Percentiles rank a stretch among this genome's conserved stretches.
Evolutionary conservation across 2,888 invertebrate species (phyloP).

Genomic region (Pogonocherus hispidulus): DNA sequence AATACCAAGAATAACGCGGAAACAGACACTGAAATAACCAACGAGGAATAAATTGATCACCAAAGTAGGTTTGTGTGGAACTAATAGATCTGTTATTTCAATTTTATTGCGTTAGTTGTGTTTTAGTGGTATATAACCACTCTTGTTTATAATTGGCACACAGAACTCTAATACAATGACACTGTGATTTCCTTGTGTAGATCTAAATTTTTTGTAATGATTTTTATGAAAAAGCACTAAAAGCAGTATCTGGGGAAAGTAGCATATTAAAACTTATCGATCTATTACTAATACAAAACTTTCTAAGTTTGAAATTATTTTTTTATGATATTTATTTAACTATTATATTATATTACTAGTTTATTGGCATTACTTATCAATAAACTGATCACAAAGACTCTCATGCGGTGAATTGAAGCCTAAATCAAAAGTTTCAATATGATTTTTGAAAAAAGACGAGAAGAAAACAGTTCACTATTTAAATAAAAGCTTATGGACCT

Average conservation of each 20-base stretch:
- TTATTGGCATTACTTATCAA: no score
- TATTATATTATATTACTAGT: no score
- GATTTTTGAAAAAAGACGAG: no score
- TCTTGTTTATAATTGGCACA: background rate
- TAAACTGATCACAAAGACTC: no score
- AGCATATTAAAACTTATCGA: background rate
- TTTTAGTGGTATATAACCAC: background rate
- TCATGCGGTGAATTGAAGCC: no score
- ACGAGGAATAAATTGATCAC: slow-evolving; percentile 16
- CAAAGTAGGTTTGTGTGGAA: background rate
- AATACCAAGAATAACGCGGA: slow-evolving; percentile 29
- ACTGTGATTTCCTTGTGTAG: background rate
- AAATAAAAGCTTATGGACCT: no score
- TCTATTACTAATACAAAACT: background rate
- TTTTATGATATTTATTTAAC: no score
- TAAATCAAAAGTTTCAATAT: no score
- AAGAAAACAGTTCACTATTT: no score
- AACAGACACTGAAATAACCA: slow-evolving; percentile 9
- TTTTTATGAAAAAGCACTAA: background rate
- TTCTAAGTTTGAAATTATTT: background rate
- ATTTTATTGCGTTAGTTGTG: background rate
- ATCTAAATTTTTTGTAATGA: background rate
- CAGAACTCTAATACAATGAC: background rate
- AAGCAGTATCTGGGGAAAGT: background rate
- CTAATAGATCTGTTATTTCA: background rate